Base-by-base conservation (phyloP, 1,140 invertebrate genomes). In the Berghia stephanieae region DNA sequence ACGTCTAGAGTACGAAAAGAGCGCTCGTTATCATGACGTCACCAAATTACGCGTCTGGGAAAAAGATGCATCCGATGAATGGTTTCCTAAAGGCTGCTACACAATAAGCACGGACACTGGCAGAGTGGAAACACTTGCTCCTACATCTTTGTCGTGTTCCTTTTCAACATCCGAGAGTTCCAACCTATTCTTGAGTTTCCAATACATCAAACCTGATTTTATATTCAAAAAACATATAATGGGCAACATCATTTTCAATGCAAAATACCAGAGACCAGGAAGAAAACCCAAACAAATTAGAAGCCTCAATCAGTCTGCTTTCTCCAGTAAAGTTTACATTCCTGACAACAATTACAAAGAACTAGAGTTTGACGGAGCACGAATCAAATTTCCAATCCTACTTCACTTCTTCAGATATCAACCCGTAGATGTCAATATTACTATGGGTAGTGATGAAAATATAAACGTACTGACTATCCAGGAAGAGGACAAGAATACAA, bases 231-330 rank as follows among this genome's bases (percentile, higher is more conserved):
- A 79, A 13, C 75, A 84, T n/a, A 78, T 84, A 21, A 84, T 86
- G 75, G 85, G 85, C 18, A 83, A 86, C 68, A 83, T 86, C 3
- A 46, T 73, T 31, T 83, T 82, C 52, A 84, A 85, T 38, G 57
- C 80, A 0, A 80, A 78, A 31, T 8, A 16, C 10, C 57, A 76
- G 31, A 46, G 4, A 21, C 1, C 21, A 13, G 0, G n/a, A n/a
- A n/a, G n/a, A n/a, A n/a, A n/a, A n/a, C n/a, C n/a, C n/a, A n/a
- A n/a, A n/a, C n/a, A n/a, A n/a, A n/a, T n/a, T n/a, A n/a, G n/a
- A n/a, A n/a, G n/a, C n/a, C n/a, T n/a, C n/a, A n/a, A n/a, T n/a
- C n/a, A n/a, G n/a, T n/a, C n/a, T n/a, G n/a, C n/a, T n/a, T n/a
- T n/a, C n/a, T n/a, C 31, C 1, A 76, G 44, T 31, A 34, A 44